These are phyloP conservation scores for Ypsolopha scabrella DNA, from an alignment of 2,888 invertebrate genomes.

Conservation along the genomic window DNA sequence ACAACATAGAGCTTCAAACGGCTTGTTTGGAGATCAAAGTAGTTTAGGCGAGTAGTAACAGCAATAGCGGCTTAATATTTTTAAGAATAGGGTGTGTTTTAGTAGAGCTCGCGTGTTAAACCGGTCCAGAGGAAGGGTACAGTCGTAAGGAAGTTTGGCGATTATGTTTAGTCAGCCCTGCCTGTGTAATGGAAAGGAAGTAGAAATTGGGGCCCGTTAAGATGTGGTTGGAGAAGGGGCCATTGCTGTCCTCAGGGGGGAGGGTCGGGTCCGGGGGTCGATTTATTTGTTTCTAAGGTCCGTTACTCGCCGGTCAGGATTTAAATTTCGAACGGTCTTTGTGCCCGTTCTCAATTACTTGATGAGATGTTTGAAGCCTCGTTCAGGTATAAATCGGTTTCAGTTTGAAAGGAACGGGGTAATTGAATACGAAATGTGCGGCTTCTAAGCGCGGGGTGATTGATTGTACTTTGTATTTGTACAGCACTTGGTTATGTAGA, in stretches of 20 bases:
- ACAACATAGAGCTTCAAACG: not conserved
- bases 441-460: not conserved
- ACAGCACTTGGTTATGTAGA: not conserved
- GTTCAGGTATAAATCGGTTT: conserved; percentile 14
- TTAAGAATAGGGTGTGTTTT: conserved; percentile 32
- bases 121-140: conserved; percentile 63
- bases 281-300: conserved; percentile 1
- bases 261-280: not conserved
- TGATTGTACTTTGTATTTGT: not conserved
- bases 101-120: conserved; percentile 18
- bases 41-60: not conserved
- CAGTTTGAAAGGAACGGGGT: not conserved
- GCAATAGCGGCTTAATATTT: not conserved
- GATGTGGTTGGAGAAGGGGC: not conserved
- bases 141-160: conserved; percentile 69
- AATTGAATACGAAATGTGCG: not conserved
- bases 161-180: conserved; percentile 69
- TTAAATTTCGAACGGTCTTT: not conserved
- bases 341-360: conserved; percentile 3
- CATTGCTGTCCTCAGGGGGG: not conserved
- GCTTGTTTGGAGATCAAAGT: not conserved
- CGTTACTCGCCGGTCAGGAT: not conserved
- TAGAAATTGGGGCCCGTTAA: conserved; percentile 24
- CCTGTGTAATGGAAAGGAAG: conserved; percentile 66
- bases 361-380: conserved; percentile 32